Conservation (phyloP, 2,113 vertebrate genomes). For the Aptenodytes patagonicus region DNA sequence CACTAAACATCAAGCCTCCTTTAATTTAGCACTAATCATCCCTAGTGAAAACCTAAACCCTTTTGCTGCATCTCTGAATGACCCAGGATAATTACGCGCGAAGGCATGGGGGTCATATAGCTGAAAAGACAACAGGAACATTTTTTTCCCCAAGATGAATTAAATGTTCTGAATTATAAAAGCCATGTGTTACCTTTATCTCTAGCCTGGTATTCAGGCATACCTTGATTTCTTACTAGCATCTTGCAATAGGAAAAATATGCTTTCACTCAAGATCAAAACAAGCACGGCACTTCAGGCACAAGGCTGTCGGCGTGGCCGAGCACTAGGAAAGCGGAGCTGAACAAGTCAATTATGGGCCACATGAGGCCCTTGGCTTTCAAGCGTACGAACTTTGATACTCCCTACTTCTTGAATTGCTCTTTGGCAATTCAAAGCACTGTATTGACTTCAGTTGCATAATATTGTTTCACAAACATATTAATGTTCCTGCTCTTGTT, state of each 20-base stretch:
- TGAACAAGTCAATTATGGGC: not conserved
- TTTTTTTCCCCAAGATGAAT: not conserved
- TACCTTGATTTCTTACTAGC: not conserved
- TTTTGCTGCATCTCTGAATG: not conserved
- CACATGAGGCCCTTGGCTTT: not conserved
- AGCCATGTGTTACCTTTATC: not conserved
- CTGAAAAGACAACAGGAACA: not conserved
- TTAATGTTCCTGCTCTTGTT: not conserved
- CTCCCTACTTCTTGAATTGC: not conserved
- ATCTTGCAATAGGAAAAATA: not conserved
- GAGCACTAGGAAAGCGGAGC: accelerated
- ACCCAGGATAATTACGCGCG: not conserved
- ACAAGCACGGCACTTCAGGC: accelerated
- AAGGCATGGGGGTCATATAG: not conserved
- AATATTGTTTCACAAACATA: not conserved
- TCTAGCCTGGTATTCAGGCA: not conserved
- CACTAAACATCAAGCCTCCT: not conserved
- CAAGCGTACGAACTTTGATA: not conserved
- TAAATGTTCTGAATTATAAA: not conserved
- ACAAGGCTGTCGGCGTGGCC: accelerated
- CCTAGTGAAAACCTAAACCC: not conserved
- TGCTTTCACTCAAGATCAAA: not conserved
- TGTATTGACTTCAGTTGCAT: not conserved
- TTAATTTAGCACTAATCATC: not conserved
- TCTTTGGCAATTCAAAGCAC: not conserved